Evolutionary conservation across 2,888 invertebrate genomes (phyloP), one percentile per base, ranked within the genome.

Genomic region (Lamellibrachia columna): DNA sequence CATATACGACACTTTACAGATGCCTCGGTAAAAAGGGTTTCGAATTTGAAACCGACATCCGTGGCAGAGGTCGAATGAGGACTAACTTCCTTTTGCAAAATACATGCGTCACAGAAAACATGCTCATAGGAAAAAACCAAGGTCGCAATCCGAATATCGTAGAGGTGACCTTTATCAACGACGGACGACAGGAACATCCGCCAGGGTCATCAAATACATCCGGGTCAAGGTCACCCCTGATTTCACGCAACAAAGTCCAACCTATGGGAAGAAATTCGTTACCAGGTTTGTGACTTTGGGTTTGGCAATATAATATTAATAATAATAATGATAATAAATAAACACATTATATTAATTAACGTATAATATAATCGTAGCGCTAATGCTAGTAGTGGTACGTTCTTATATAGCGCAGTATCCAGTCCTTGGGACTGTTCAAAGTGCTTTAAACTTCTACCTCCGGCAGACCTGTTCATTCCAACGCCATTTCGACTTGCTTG

Each of bases 21-120:
- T 92, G 93, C 7, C 92, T 95, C 52, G 92, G 93, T 92, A 93
- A 93, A 11, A 94, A 94, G 92, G 94, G 94, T 7, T 95, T 94
- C 91, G 90, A 91, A 4, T 93, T 95, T 53, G 94, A 95, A 93
- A 94, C 94, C 22, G 95, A 95, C 53, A 92, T 95, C 6, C 93
- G 94, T 15, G 95, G 95, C 3, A 93, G 93, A 11, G 95, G 95
- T 0, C 92, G 93, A 2, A 93, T 95, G 90, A 93, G 94, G 90
- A 95, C 95, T 0, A 95, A 94, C 93, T 95, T 94, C 92, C 93
- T 95, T 40, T 53, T 94, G 52, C 92, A 92, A 90, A 95, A 95
- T 91, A 94, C 94, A 8, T 92, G 90, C 0, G 94, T 93, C 52
- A 93, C 93, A 22, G 92, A 92, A 40, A 52, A 93, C 11, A 75